phyloP scores from a whole-genome alignment of 2,113 vertebrate genomes.

The Menura novaehollandiae region DNA sequence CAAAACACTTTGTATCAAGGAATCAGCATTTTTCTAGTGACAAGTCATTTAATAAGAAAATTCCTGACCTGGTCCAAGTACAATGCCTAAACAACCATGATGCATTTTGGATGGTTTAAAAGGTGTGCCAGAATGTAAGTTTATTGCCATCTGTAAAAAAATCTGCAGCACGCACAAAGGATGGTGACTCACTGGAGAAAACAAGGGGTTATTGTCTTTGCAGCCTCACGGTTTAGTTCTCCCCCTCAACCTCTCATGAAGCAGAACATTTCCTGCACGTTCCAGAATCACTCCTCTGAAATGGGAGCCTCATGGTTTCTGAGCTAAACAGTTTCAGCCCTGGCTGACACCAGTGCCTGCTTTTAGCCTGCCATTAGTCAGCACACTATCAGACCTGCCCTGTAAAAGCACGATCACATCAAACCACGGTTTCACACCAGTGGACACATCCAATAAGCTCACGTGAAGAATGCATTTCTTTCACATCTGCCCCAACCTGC shows the following conservation, averaged over 20 bases:
- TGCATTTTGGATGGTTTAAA: background rate
- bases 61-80: background rate
- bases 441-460: background rate
- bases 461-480: background rate
- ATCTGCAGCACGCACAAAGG: background rate
- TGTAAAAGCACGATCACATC: constrained; percentile 21
- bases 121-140: background rate
- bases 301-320: background rate
- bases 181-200: background rate
- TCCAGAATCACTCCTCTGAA: background rate
- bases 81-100: background rate
- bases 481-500: background rate
- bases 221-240: background rate
- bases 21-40: constrained; percentile 8
- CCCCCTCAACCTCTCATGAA: accelerated
- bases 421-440: constrained; percentile 9
- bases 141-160: background rate
- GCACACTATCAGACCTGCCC: background rate
- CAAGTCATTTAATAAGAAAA: background rate
- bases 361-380: background rate
- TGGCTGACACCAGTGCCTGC: background rate
- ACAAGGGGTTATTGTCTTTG: background rate
- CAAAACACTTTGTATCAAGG: background rate
- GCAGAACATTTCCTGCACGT: accelerated
- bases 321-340: background rate